Conservation (phyloP, 2,797 vertebrate genomes). For the Ispidina picta region DNA sequence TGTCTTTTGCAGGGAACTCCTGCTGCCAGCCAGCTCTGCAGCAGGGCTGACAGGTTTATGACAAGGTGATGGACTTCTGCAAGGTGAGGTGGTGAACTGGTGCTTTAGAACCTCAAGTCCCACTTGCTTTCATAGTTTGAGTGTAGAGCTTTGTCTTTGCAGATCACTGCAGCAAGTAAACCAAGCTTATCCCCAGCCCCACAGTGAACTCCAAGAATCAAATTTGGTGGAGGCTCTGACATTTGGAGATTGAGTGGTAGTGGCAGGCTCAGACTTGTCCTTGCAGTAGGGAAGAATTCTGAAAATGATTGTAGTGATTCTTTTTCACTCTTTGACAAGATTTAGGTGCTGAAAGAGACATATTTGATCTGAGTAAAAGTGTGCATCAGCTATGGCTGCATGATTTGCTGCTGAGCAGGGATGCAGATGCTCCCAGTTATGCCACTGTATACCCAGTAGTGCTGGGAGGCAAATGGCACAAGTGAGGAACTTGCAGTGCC, state of each 20-base stretch:
- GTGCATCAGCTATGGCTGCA: neutral
- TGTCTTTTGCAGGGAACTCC: neutral
- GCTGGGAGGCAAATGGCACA: neutral
- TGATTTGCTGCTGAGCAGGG: neutral
- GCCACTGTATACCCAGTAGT: neutral
- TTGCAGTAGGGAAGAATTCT: neutral
- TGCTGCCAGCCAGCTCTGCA: neutral
- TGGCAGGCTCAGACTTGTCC: neutral
- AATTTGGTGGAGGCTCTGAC: neutral
- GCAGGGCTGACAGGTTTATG: conserved; percentile 5
- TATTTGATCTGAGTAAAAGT: neutral
- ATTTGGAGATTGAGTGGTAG: neutral
- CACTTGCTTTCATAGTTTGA: neutral
- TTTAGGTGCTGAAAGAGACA: neutral
- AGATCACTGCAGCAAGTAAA: neutral
- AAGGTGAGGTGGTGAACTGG: neutral
- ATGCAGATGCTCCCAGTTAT: fast-evolving
- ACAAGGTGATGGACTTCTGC: neutral
- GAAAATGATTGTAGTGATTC: neutral
- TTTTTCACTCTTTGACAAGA: neutral
- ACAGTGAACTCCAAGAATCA: conserved; percentile 7
- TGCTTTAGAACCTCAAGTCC: neutral
- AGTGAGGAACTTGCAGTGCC: fast-evolving
- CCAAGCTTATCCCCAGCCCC: neutral
- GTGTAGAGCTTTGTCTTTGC: neutral